These are phyloP conservation scores for Eupeodes latifasciatus DNA, from an alignment of 2,888 invertebrate species.

Conservation along the genomic window DNA sequence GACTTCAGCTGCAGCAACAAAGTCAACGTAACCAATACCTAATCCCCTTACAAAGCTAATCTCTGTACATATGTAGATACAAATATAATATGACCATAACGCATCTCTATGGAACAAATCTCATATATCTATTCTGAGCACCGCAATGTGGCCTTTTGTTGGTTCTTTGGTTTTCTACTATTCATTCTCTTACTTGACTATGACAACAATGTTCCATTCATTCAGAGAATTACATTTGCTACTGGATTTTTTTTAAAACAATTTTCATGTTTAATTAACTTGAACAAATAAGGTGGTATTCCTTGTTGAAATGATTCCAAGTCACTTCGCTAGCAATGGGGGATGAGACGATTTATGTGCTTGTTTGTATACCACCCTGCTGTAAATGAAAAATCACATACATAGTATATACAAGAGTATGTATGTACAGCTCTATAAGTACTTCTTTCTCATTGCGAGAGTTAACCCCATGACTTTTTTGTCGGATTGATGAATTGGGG, in stretches of 20 bases:
- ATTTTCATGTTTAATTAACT: conserved; percentile 61
- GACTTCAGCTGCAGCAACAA: conserved; percentile 19
- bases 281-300: conserved; percentile 65
- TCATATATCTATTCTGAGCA: conserved; percentile 23
- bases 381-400: background rate
- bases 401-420: too few species aligned
- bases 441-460: conserved; percentile 35
- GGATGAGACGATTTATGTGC: background rate
- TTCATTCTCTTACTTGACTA: conserved; percentile 23
- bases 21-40: conserved; percentile 4
- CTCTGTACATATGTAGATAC: conserved; percentile 7
- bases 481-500: conserved; percentile 66
- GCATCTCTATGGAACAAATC: conserved; percentile 34
- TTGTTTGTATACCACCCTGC: background rate
- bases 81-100: background rate
- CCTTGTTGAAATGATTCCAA: conserved; percentile 25
- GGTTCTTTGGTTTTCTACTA: background rate
- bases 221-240: conserved; percentile 42
- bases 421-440: background rate
- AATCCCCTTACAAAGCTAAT: conserved; percentile 10
- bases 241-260: conserved; percentile 5
- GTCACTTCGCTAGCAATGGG: background rate
- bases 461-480: conserved; percentile 63
- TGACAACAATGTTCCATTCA: conserved; percentile 55
- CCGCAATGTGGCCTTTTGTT: conserved; percentile 45